Evolutionary conservation across 92 coral and sea anemone genomes (phyloP), one percentile per base, ranked within the genome.

Genomic region (Porites cylindrica): DNA sequence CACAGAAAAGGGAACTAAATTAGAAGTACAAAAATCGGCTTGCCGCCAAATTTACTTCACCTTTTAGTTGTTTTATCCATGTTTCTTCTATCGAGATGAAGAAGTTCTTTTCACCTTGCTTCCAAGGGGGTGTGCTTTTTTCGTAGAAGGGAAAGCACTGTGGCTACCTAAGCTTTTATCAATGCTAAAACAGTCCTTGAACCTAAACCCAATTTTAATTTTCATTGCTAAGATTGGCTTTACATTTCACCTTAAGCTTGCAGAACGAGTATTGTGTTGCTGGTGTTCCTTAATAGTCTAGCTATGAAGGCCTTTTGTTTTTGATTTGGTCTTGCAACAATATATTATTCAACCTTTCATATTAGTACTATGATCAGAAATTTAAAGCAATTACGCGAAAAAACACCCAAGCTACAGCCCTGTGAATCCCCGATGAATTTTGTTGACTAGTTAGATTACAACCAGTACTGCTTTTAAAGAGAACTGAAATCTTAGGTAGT

Each of bases 361-460:
- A 68, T 51, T 29, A 70, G 78, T 12, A 59, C 50, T 51, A 58
- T 70, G 60, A 59, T 70, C 56, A 50, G 18, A 51, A 59, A 29
- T 38, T 38, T 58, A 56, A 71, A 58, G 26, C 54, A 62, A 68
- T 81, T 56, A 58, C 70, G 77, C 75, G 59, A 54, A 70, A 51
- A 58, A 53, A 9, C 4, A 32, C 68, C 29, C 77, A 70, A 29
- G 77, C 86, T 50, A 70, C 86, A 82, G 86, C 86, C 70, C 53
- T 59, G 54, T 2, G 52, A 75, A 67, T 51, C 78, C 88, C 88
- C 88, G 66, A 66, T 81, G 85, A 81, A 76, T 66, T 77, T 77
- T 77, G 74, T 85, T 85, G 83, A 85, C 89, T 85, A 85, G 89
- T 69, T 85, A 85, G 89, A 85, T 85, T 85, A 85, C 56, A 51